phyloP scores from a whole-genome alignment of 2,888 invertebrate genomes.

The Cybosia mesomella region DNA sequence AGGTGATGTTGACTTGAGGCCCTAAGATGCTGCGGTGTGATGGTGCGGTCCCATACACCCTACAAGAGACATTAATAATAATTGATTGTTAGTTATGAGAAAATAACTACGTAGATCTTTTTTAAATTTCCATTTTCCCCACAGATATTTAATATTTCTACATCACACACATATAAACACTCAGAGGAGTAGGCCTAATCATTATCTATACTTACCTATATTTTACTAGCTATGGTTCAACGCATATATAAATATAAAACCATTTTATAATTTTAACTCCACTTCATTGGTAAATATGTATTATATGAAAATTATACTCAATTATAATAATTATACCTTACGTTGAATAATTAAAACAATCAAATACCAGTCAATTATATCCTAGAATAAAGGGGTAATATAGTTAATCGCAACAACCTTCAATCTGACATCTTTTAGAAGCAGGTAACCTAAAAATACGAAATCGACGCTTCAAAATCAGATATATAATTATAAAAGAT shows the following conservation, averaged over 20 bases:
- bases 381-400: conserved; percentile 65
- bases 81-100: no score
- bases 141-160: no score
- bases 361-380: conserved; percentile 66
- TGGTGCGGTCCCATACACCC: no score
- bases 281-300: background rate
- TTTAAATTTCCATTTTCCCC: no score
- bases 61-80: no score
- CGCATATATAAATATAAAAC: background rate
- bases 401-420: conserved; percentile 71
- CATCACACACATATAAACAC: no score
- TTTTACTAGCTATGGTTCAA: background rate
- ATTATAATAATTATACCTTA: conserved; percentile 4
- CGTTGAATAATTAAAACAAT: conserved; percentile 31
- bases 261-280: background rate
- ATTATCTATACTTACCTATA: background rate
- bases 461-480: conserved; percentile 69
- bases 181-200: no score
- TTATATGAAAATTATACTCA: background rate
- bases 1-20: no score
- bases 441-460: conserved; percentile 73
- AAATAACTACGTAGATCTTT: no score
- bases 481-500: conserved; percentile 84
- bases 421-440: conserved; percentile 60
- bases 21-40: no score